phyloP scores from a whole-genome alignment of 1,140 invertebrate genomes.

The Halotydeus destructor region DNA sequence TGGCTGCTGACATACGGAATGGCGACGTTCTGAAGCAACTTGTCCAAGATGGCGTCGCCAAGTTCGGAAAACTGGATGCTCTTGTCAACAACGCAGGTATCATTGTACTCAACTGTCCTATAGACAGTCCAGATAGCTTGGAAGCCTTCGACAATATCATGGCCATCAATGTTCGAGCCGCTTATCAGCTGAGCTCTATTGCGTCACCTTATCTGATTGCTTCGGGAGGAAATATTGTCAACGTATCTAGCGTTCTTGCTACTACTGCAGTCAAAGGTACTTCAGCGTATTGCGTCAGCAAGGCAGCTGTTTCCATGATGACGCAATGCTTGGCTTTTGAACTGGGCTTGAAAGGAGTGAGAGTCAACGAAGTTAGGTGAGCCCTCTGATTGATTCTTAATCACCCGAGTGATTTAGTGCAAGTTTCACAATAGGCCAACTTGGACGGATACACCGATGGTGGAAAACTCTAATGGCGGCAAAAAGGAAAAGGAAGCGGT shows the following conservation, averaged over 20 bases:
- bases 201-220: conserved; percentile 56
- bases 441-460: too few relatives aligned
- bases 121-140: too few relatives aligned
- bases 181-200: conserved; percentile 41
- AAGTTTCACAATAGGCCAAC: too few relatives aligned
- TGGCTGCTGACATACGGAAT: conserved; percentile 67
- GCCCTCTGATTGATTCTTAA: too few relatives aligned
- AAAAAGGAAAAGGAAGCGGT: too few relatives aligned
- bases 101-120: too few relatives aligned
- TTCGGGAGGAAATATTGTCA: conserved; percentile 62
- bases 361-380: conserved; percentile 38
- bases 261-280: too few relatives aligned
- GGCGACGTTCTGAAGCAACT: conserved; percentile 50
- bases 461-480: too few relatives aligned
- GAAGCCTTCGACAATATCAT: background rate
- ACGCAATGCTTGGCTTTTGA: conserved; percentile 38
- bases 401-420: too few relatives aligned
- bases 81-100: conserved; percentile 36
- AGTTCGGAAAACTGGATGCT: conserved; percentile 75
- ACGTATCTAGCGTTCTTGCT: conserved; percentile 73
- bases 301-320: conserved; percentile 67
- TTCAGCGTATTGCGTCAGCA: conserved; percentile 70
- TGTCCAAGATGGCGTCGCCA: conserved; percentile 46
- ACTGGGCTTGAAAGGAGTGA: conserved; percentile 31
- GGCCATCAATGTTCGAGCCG: conserved; percentile 1